Base-by-base conservation (phyloP, 2,113 vertebrate species). In the Falco punctatus region DNA sequence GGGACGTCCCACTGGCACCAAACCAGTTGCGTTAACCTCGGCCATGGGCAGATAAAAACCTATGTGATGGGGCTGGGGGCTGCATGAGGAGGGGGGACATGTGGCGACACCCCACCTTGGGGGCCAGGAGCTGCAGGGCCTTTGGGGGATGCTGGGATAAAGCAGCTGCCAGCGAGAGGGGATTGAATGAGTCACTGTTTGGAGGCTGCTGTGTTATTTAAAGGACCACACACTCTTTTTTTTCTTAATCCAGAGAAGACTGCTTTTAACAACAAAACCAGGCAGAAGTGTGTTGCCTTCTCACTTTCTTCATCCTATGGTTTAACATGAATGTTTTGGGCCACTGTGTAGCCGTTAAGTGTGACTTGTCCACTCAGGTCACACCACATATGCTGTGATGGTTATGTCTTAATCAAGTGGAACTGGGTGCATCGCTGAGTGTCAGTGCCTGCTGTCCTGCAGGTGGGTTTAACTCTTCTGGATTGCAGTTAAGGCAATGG, bases 131-230 rank as follows among this genome's bases (percentile, higher is more conserved):
- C 52, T 42, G 35, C 52, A 22, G n/a, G 71, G 85, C 35, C n/a
- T 84, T 21, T 58, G 44, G 44, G 69, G 33, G 33, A 95, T 83
- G 78, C 38, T 71, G 59, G 88, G 88, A 51, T 86, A 88, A 95
- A 88, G 57, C 83, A 82, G 52, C 85, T 4, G 26, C 57, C 59
- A 54, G 15, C 0, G 1, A 83, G 72, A 94, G 24, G 40, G 64
- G 89, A 95, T 97, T 93, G 95, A 91, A 94, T 40, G 64, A 64
- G 59, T 88, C 94, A 27, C 42, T 69, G 70, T 81, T 71, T 27
- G 87, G 75, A 84, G 42, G 30, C 40, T 89, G 49, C 79, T 82
- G 81, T 2, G 4, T 86, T 81, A 91, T 92, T 94, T 96, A 91
- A 96, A 97, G 96, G 62, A 80, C 78, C 83, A 95, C 38, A 55